Evolutionary conservation across 2,113 vertebrate species (phyloP), one percentile per base, ranked within the genome.

Genomic region (Telmatochromis sp.): DNA sequence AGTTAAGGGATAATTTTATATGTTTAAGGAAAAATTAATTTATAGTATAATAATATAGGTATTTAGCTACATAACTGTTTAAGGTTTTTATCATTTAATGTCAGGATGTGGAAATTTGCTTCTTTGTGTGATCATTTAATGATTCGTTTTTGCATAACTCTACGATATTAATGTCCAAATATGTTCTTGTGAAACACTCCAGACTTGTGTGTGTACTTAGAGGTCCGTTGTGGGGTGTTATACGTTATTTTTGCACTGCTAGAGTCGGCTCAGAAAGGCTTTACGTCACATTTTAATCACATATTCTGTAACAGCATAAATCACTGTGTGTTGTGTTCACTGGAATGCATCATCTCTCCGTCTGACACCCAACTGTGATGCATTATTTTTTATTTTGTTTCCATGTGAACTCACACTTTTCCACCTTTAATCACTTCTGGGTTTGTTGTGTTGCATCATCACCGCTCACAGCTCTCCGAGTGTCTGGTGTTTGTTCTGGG

Each of bases 311-410:
- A 81, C 50, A 23, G 5, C 23, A 85, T 21, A 37, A 58, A 28
- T 86, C 12, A 19, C n/a, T 12, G 26, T n/a, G n/a, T 37, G 50
- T 91, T 87, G n/a, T 37, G 50, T 91, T 87, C 91, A 90, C 88
- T 85, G 85, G 89, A 90, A 89, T 91, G 90, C 90, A 68, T 90
- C 86, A 40, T 85, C 19, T 87, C 54, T 85, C 9, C 3, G 21
- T 93, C 80, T 60, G 73, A 89, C 84, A 37, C 21, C 84, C 63
- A 40, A 11, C 17, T 81, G 60, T 65, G 75, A 91, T 84, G 89
- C 84, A 35, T 89, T 83, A 31, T 90, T 40, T 68, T 33, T 68
- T n/a, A 87, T 89, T 85, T 91, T 60, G 54, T 80, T 75, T 91
- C 75, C 9, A 45, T 80, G 42, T 89, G 71, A 51, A 63, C n/a